Conservation (phyloP, 2,888 invertebrate species). For the Pristionchus entomophagus region DNA sequence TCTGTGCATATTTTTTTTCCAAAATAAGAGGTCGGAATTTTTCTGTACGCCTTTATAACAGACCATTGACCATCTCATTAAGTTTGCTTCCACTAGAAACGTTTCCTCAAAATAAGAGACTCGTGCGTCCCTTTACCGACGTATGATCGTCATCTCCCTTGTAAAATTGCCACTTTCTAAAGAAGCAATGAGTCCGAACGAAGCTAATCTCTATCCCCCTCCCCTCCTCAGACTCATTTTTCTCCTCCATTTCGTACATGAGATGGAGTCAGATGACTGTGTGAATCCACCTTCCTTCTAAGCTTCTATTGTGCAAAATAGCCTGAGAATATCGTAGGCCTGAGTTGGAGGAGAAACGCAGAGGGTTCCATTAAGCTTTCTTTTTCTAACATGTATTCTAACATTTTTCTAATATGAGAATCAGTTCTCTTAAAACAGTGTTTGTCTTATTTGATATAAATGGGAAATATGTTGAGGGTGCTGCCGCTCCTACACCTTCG, state of each 20-base stretch:
- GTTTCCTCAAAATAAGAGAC: slow-evolving; percentile 18
- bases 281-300: neutral
- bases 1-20: neutral
- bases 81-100: neutral
- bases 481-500: neutral
- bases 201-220: slow-evolving; percentile 29
- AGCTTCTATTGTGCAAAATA: neutral
- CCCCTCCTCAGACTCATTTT: neutral
- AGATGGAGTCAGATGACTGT: slow-evolving; percentile 29
- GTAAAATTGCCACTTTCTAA: neutral
- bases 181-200: neutral
- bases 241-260: neutral
- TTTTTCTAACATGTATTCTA: neutral
- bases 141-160: neutral
- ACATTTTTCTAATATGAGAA: neutral
- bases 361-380: neutral
- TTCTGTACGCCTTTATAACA: neutral
- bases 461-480: too few species aligned
- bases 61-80: slow-evolving; percentile 26
- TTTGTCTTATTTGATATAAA: too few species aligned
- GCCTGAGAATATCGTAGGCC: neutral
- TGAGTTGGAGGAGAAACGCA: neutral
- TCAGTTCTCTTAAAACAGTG: too few species aligned
- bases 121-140: neutral
- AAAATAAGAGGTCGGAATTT: neutral